Percentiles rank a stretch among this genome's conserved stretches.
These are phyloP conservation scores for Cyprinodon variegatus DNA, from an alignment of 2,113 vertebrate species.

Conservation along the genomic window DNA sequence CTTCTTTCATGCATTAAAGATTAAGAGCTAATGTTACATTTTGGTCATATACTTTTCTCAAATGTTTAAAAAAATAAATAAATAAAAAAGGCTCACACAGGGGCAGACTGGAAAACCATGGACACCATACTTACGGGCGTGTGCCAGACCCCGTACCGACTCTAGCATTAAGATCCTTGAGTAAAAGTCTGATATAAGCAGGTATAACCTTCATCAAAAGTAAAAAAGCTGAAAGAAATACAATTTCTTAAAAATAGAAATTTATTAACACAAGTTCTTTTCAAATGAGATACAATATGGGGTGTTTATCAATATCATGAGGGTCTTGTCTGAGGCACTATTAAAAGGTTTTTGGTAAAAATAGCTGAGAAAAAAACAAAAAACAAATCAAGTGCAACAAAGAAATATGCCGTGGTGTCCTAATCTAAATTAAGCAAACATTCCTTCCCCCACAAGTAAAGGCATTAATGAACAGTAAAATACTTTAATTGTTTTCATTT, in stretches of 20 bases:
- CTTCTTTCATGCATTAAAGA: no score
- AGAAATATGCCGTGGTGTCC: background rate
- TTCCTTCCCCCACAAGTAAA: background rate
- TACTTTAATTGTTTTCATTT: no score
- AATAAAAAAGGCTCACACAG: background rate
- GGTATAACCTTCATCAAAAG: no score
- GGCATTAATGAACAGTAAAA: background rate
- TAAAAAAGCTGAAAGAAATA: background rate
- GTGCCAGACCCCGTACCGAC: no score
- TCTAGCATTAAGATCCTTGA: no score
- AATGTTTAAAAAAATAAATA: background rate
- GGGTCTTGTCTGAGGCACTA: background rate
- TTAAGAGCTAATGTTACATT: no score
- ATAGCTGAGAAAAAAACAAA: no score
- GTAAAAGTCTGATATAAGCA: no score
- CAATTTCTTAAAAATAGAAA: background rate
- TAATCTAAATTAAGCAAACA: background rate
- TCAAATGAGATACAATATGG: slow-evolving; percentile 14
- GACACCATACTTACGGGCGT: no score
- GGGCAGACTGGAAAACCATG: no score
- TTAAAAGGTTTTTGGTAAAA: background rate
- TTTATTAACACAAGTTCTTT: background rate
- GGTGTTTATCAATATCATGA: slow-evolving; percentile 29
- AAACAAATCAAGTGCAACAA: no score
- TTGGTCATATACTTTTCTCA: no score